Conservation (phyloP, 2,888 invertebrate genomes). For the Carpatolechia fugitivella region DNA sequence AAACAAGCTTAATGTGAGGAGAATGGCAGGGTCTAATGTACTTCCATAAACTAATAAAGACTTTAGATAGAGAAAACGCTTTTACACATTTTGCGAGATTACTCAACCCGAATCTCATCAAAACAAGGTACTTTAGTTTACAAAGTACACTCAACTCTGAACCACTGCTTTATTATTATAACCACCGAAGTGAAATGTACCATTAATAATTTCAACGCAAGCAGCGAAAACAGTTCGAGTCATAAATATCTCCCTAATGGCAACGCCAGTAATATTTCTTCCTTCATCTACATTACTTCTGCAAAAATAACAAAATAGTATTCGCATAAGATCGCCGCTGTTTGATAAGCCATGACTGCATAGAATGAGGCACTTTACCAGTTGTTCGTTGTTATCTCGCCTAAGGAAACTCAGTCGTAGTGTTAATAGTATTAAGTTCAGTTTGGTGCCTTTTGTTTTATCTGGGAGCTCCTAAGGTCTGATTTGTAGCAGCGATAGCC, state of each 20-base stretch:
- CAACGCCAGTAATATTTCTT: slow-evolving; percentile 60
- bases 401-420: slow-evolving; percentile 50
- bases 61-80: slow-evolving; percentile 3
- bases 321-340: slow-evolving; percentile 55
- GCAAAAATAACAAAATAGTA: slow-evolving; percentile 72
- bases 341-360: slow-evolving; percentile 61
- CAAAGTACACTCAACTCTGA: slow-evolving; percentile 14
- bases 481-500: slow-evolving; percentile 67
- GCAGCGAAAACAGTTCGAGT: slow-evolving; percentile 45
- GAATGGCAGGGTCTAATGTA: slow-evolving; percentile 5
- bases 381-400: slow-evolving; percentile 47
- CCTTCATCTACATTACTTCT: slow-evolving; percentile 68
- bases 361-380: slow-evolving; percentile 53
- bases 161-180: slow-evolving; percentile 18
- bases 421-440: slow-evolving; percentile 39
- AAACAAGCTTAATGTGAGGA: slow-evolving; percentile 4
- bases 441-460: slow-evolving; percentile 42
- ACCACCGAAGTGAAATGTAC: slow-evolving; percentile 36
- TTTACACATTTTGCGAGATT: slow-evolving; percentile 8
- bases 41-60: slow-evolving; percentile 10
- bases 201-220: slow-evolving; percentile 64
- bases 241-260: slow-evolving; percentile 65
- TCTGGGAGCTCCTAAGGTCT: slow-evolving; percentile 55
- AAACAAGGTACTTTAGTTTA: slow-evolving; percentile 8
- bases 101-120: not conserved